Evolutionary conservation across 1,140 invertebrate genomes (phyloP).

Genomic region (Riptortus pedestris): DNA sequence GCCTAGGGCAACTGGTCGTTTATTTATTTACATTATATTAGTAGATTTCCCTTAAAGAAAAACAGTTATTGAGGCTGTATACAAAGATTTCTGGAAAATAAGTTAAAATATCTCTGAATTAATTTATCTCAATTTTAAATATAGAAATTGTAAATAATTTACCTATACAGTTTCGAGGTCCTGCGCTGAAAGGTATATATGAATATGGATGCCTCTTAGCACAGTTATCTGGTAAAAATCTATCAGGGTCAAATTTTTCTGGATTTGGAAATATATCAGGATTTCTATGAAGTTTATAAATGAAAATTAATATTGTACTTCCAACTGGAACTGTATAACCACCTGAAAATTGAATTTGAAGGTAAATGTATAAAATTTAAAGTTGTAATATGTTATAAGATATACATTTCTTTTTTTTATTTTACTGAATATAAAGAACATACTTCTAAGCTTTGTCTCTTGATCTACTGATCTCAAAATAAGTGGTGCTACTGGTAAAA

Average conservation of each 20-base stretch:
- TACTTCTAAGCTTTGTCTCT: slow-evolving; percentile 7
- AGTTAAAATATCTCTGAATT: no score
- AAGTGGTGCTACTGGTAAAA: neutral
- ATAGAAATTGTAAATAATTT: no score
- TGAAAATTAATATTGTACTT: slow-evolving; percentile 27
- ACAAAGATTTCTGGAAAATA: no score
- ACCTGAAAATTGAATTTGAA: slow-evolving; percentile 4
- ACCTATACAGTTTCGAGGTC: slow-evolving; percentile 64
- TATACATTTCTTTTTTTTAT: neutral
- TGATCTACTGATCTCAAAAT: neutral
- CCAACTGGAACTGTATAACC: slow-evolving; percentile 26
- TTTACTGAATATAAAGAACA: neutral
- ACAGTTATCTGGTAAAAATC: slow-evolving; percentile 55
- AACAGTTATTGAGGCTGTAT: no score
- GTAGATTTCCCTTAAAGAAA: no score
- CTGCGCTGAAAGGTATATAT: slow-evolving; percentile 65
- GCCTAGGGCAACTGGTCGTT: no score
- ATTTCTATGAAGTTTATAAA: slow-evolving; percentile 24
- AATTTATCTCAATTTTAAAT: no score
- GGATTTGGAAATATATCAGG: slow-evolving; percentile 46
- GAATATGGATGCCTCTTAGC: slow-evolving; percentile 43
- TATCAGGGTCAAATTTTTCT: slow-evolving; percentile 61
- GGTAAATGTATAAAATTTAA: neutral
- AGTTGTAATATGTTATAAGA: neutral
- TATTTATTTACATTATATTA: no score